phyloP scores from a whole-genome alignment of 1,140 invertebrate species.

The Goniozus legneri region DNA sequence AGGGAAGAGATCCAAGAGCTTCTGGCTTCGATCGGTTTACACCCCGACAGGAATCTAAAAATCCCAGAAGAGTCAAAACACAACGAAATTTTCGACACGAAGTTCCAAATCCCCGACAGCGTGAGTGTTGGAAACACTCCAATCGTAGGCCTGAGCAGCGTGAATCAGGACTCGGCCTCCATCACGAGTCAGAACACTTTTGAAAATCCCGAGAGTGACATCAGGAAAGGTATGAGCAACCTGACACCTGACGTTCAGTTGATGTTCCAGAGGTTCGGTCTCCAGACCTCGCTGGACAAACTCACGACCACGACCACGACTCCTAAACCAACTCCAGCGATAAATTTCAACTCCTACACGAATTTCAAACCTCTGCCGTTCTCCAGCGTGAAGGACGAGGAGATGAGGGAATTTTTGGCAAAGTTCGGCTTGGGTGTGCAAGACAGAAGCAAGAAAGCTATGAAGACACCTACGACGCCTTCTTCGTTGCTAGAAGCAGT shows the following conservation, averaged over 20 bases:
- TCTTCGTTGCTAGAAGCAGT: slow-evolving; percentile 47
- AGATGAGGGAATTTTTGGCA: slow-evolving; percentile 59
- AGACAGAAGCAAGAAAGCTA: slow-evolving; percentile 40
- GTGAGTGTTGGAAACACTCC: slow-evolving; percentile 6
- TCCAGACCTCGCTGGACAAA: slow-evolving; percentile 27
- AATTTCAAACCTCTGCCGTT: slow-evolving; percentile 61
- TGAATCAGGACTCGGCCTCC: slow-evolving; percentile 14
- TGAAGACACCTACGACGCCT: slow-evolving; percentile 23
- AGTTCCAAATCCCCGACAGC: slow-evolving; percentile 14
- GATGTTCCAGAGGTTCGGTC: slow-evolving; percentile 45
- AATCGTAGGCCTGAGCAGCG: slow-evolving; percentile 13
- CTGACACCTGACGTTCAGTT: slow-evolving; percentile 44
- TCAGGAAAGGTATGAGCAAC: slow-evolving; percentile 40
- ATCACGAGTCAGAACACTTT: slow-evolving; percentile 36
- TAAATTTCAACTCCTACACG: slow-evolving; percentile 50
- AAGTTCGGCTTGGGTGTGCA: slow-evolving; percentile 54
- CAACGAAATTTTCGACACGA: slow-evolving; percentile 16
- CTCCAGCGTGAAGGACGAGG: slow-evolving; percentile 45
- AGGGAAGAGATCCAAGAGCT: slow-evolving; percentile 47
- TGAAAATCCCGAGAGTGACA: slow-evolving; percentile 18
- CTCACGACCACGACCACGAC: slow-evolving; percentile 22
- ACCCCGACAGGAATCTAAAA: slow-evolving; percentile 13
- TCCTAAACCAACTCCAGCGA: slow-evolving; percentile 14
- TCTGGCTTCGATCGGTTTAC: slow-evolving; percentile 46
- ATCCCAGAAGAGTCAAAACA: slow-evolving; percentile 19